These are phyloP conservation scores for Drosophila kohkoa DNA, from an alignment of 1,140 invertebrate genomes.

Conservation along the genomic window DNA sequence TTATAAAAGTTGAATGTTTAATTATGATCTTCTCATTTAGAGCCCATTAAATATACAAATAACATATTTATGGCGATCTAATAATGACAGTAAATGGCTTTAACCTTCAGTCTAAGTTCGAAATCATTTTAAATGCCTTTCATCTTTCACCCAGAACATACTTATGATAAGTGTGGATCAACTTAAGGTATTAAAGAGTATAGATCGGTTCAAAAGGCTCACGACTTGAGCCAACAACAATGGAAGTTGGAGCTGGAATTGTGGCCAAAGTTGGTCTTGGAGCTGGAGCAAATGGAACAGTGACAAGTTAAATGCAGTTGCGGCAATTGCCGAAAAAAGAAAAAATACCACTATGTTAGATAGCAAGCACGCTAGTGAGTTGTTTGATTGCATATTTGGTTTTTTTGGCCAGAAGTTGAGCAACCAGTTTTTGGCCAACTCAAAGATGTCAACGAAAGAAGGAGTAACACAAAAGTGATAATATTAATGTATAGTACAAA, in stretches of 20 bases:
- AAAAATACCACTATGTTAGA: neutral
- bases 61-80: neutral
- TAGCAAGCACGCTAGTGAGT: neutral
- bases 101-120: neutral
- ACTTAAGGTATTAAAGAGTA: neutral
- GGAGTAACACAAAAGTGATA: slow-evolving; percentile 3
- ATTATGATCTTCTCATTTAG: neutral
- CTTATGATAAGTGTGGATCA: neutral
- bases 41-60: neutral
- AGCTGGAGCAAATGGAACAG: slow-evolving; percentile 17
- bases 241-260: neutral
- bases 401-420: slow-evolving; percentile 33
- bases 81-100: neutral
- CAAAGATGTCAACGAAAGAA: slow-evolving; percentile 41
- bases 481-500: neutral
- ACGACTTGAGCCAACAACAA: neutral
- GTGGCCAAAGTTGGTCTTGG: no score
- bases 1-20: neutral
- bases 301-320: slow-evolving; percentile 37
- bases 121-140: neutral
- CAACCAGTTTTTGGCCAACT: slow-evolving; percentile 45
- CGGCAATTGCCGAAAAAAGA: slow-evolving; percentile 43
- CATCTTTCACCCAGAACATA: neutral
- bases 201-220: neutral
- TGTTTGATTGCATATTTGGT: slow-evolving; percentile 34